Conservation (phyloP, 2,888 invertebrate genomes). For the Temnothorax rugatulus region DNA sequence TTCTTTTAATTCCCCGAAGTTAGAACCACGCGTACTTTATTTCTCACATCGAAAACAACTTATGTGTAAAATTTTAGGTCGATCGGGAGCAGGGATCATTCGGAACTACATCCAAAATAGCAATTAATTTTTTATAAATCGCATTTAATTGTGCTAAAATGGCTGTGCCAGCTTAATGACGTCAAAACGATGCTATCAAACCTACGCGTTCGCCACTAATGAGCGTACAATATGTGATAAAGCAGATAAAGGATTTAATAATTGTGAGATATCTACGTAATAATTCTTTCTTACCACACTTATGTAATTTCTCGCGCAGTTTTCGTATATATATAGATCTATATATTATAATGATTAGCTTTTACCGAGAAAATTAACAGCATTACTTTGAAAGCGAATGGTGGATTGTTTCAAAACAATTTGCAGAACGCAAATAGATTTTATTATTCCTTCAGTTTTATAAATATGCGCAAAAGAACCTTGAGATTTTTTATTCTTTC, state of each 20-base stretch:
- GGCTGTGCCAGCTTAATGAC: too few species aligned
- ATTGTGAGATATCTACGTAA: background rate
- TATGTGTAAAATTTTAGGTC: too few species aligned
- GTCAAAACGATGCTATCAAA: background rate
- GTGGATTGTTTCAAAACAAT: background rate
- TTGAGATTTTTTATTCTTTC: background rate
- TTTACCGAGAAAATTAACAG: background rate
- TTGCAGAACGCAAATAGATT: slow-evolving; percentile 19
- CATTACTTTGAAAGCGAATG: background rate
- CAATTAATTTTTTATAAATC: too few species aligned
- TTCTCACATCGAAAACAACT: too few species aligned
- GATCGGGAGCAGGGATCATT: too few species aligned
- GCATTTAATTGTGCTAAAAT: too few species aligned
- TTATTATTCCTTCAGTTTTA: background rate
- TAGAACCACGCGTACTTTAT: too few species aligned
- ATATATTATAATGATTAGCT: background rate
- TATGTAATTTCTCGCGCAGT: background rate
- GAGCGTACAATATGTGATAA: background rate
- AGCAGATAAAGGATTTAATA: background rate
- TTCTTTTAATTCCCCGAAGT: slow-evolving; percentile 80
- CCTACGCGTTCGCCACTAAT: background rate
- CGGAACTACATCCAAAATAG: too few species aligned
- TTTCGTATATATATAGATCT: background rate
- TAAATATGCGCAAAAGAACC: background rate
- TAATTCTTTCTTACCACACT: background rate